Evolutionary conservation across 2,888 invertebrate genomes (phyloP).

Genomic region (Cephus runcator): DNA sequence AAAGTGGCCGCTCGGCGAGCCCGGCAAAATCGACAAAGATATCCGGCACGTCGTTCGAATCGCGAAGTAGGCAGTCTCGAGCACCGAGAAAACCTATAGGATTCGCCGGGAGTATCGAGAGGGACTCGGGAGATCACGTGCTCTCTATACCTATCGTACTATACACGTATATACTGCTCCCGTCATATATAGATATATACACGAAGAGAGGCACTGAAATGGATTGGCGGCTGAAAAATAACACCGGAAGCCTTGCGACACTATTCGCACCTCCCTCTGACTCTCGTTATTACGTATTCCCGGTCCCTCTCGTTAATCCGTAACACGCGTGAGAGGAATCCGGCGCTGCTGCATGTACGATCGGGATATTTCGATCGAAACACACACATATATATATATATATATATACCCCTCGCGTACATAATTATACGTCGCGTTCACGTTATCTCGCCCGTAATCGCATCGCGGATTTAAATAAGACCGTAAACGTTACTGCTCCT

Average conservation of each 20-base stretch:
- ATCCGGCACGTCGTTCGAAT: conserved; percentile 49
- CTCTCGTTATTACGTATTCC: background rate
- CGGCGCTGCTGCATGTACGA: background rate
- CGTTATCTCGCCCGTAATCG: conserved; percentile 29
- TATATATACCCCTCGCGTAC: background rate
- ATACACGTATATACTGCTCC: background rate
- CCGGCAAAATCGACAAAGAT: conserved; percentile 40
- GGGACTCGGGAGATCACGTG: conserved; percentile 6
- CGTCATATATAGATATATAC: background rate
- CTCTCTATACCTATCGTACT: conserved; percentile 16
- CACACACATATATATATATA: background rate
- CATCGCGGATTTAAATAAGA: background rate
- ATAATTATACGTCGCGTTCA: conserved; percentile 16
- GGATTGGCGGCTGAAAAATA: background rate
- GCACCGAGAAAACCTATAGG: conserved; percentile 13
- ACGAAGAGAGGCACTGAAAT: background rate
- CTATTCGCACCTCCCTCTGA: background rate
- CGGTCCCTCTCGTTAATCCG: background rate
- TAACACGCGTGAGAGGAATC: background rate
- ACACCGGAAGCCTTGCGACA: background rate
- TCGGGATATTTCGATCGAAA: conserved; percentile 5
- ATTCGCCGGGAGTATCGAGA: conserved; percentile 5
- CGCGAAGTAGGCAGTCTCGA: conserved; percentile 34
- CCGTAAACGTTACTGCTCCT: conserved; percentile 9
- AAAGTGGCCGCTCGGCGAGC: conserved; percentile 26